Percentiles rank a stretch among this genome's conserved stretches.
Conservation (phyloP, 2,113 vertebrate species). For the Euleptes europaea region DNA sequence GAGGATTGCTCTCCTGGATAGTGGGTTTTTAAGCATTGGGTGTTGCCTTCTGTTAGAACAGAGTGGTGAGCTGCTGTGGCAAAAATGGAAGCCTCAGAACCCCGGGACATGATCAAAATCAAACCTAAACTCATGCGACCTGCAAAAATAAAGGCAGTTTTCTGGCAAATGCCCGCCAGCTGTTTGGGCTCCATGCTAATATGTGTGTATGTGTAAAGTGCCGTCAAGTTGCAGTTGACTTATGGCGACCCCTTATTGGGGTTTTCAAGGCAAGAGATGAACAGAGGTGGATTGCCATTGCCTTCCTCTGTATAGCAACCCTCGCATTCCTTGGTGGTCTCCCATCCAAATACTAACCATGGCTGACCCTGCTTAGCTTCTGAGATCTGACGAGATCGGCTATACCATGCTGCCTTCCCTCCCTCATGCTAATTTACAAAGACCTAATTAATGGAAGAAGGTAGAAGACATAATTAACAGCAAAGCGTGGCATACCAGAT, state of each 20-base stretch:
- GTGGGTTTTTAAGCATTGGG: constrained; percentile 22
- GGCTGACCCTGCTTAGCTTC: too few species aligned
- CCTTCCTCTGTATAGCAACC: too few species aligned
- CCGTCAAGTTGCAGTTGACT: too few species aligned
- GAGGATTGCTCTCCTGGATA: neutral
- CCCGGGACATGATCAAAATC: constrained; percentile 46
- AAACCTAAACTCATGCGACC: constrained; percentile 57
- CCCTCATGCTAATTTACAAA: constrained; percentile 14
- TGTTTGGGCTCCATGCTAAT: constrained; percentile 38
- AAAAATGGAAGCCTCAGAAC: constrained; percentile 48
- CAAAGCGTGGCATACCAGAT: neutral
- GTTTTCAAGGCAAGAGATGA: too few species aligned
- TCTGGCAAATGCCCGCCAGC: constrained; percentile 61
- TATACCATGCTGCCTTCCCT: too few species aligned
- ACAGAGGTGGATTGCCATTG: too few species aligned
- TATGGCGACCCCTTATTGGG: too few species aligned
- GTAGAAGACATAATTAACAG: neutral
- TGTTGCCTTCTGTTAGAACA: constrained; percentile 57
- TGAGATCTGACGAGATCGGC: too few species aligned
- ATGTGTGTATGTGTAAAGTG: too few species aligned
- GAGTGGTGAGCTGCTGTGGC: constrained; percentile 40
- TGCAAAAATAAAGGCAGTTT: constrained; percentile 63
- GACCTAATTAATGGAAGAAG: constrained; percentile 30
- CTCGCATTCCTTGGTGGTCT: too few species aligned
- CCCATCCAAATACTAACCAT: too few species aligned